Conservation (phyloP, 2,888 invertebrate genomes). For the Cremastinae sp. region DNA sequence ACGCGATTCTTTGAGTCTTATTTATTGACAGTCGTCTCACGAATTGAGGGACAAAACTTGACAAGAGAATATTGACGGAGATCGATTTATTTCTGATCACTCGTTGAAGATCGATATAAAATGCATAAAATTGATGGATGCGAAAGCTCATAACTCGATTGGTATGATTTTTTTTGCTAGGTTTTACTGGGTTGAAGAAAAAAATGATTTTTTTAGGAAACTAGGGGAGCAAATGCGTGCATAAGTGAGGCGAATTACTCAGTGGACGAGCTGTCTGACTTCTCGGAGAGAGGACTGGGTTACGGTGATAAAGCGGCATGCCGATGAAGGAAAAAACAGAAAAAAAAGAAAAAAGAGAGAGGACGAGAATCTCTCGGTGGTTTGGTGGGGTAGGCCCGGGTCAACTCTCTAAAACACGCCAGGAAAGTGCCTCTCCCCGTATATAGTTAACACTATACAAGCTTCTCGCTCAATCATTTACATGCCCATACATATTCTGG, state of each 20-base stretch:
- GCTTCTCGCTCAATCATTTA: no score
- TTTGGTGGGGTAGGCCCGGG: constrained; percentile 73
- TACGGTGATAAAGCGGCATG: constrained; percentile 42
- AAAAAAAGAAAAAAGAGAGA: constrained; percentile 12
- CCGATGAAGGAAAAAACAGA: constrained; percentile 8
- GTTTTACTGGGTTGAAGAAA: no score
- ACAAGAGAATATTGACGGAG: no score
- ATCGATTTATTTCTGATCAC: no score
- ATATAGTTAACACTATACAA: constrained; percentile 9
- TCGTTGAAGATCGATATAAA: no score
- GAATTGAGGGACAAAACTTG: no score
- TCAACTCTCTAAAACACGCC: constrained; percentile 64
- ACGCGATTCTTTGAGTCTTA: no score
- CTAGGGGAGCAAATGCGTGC: not conserved
- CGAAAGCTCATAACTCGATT: no score
- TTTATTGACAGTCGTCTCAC: no score
- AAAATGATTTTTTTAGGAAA: constrained; percentile 10
- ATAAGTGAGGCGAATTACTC: not conserved
- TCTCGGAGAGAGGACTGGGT: constrained; percentile 41
- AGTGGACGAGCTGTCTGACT: constrained; percentile 14
- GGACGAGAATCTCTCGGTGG: constrained; percentile 55
- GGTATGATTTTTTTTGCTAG: no score
- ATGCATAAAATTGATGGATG: no score
- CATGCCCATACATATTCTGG: no score
- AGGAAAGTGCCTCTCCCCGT: constrained; percentile 22